A percentile compares a stretch with the other conserved stretches of the same genome.
Conservation (phyloP, 2,113 vertebrate species). For the Zingel zingel region DNA sequence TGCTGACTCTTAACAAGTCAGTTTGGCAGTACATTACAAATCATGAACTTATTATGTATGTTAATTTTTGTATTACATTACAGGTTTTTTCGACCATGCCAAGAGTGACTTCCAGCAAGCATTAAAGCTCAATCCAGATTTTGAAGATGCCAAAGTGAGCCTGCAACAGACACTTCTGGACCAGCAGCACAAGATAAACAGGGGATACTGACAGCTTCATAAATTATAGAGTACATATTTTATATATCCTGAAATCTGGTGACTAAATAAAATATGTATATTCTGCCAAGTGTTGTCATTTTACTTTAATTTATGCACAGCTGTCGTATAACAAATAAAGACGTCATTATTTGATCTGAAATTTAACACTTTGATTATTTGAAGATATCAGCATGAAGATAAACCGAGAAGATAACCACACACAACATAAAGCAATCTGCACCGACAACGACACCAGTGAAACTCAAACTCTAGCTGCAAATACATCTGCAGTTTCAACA, state of each 20-base stretch:
- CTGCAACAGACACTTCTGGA: conserved; percentile 91
- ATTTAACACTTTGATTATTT: not conserved
- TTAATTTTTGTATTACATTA: not conserved
- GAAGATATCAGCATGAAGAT: not conserved
- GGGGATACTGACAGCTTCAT: conserved; percentile 79
- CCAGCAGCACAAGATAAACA: conserved; percentile 87
- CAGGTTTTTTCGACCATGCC: conserved; percentile 94
- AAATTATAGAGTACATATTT: not conserved
- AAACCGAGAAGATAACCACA: not conserved
- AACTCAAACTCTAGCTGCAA: not conserved
- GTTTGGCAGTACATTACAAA: not conserved
- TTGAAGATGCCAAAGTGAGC: conserved; percentile 92
- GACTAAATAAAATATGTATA: not conserved
- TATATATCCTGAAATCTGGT: not conserved
- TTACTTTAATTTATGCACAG: not conserved
- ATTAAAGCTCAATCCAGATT: conserved; percentile 90
- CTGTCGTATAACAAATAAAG: not conserved
- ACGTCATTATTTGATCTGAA: not conserved
- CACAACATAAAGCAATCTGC: not conserved
- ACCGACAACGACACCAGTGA: not conserved
- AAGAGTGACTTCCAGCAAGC: conserved; percentile 91
- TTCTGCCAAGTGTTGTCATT: not conserved
- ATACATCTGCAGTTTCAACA: not conserved
- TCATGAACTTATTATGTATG: not conserved
- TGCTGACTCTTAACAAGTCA: conserved; percentile 2